phyloP scores from a whole-genome alignment of 1,140 invertebrate genomes.

The Saccostrea cuccullata region DNA sequence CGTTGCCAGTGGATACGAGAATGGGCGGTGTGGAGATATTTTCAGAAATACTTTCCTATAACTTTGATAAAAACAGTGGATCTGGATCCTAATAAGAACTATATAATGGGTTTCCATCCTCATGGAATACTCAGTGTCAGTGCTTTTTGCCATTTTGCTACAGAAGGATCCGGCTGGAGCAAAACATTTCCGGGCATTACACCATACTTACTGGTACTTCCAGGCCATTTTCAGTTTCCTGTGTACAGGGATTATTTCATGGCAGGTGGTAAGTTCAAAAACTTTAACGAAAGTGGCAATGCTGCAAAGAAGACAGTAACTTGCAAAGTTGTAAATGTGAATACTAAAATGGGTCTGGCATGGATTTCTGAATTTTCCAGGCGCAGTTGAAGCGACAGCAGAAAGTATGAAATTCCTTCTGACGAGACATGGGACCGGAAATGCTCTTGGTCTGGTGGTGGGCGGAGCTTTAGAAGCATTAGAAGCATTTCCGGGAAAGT shows the following conservation, averaged over 20 bases:
- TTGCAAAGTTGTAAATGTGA: background rate
- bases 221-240: slow-evolving; percentile 90
- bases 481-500: slow-evolving; percentile 76
- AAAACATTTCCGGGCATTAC: slow-evolving; percentile 89
- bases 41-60: slow-evolving; percentile 91
- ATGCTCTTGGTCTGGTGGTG: slow-evolving; percentile 72
- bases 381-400: slow-evolving; percentile 80
- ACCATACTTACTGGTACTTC: slow-evolving; percentile 86
- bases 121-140: slow-evolving; percentile 92
- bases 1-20: slow-evolving; percentile 84
- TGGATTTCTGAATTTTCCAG: slow-evolving; percentile 75
- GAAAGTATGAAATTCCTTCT: slow-evolving; percentile 72
- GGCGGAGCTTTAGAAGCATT: slow-evolving; percentile 79
- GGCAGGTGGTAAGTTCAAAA: slow-evolving; percentile 64
- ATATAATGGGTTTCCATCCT: slow-evolving; percentile 92
- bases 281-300: background rate
- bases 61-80: slow-evolving; percentile 90
- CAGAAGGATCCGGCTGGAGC: slow-evolving; percentile 86
- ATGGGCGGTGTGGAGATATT: slow-evolving; percentile 86
- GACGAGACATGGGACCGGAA: slow-evolving; percentile 67
- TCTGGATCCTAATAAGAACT: slow-evolving; percentile 88
- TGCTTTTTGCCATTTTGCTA: slow-evolving; percentile 88
- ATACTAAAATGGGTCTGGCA: background rate
- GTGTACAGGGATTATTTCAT: slow-evolving; percentile 87
- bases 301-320: background rate